Evolutionary conservation across 2,797 vertebrate species (phyloP).

Genomic region (Triplophysa yarkandensis): DNA sequence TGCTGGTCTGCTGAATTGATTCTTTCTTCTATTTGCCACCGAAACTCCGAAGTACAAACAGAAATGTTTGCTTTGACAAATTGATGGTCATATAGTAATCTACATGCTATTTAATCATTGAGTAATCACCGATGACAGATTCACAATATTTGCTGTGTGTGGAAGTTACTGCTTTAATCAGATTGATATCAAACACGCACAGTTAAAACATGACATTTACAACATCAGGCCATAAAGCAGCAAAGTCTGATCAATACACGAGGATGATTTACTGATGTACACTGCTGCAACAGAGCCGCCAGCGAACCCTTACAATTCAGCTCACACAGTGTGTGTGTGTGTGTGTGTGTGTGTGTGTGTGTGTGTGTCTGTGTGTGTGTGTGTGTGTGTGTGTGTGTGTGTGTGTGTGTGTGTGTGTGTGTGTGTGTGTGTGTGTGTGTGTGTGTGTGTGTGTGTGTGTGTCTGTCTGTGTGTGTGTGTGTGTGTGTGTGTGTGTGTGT

Average conservation of each 20-base stretch:
- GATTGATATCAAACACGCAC: conserved; percentile 66
- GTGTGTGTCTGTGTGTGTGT: background rate
- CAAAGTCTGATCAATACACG: conserved; percentile 78
- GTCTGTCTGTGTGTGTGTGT: background rate
- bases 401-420: background rate
- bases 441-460: conserved; percentile 3
- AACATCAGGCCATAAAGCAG: conserved; percentile 80
- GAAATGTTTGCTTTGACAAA: conserved; percentile 69
- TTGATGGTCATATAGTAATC: conserved; percentile 72
- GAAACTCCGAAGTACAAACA: conserved; percentile 59
- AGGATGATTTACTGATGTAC: conserved; percentile 74
- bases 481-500: conserved; percentile 10
- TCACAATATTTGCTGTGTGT: conserved; percentile 69
- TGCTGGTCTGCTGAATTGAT: conserved; percentile 29
- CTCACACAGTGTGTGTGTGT: background rate
- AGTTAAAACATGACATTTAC: conserved; percentile 84
- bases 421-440: background rate
- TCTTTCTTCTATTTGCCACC: conserved; percentile 20
- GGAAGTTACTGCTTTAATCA: conserved; percentile 76
- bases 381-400: background rate
- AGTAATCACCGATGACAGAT: conserved; percentile 72
- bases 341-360: background rate
- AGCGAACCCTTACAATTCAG: background rate
- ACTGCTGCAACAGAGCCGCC: conserved; percentile 67
- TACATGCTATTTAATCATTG: conserved; percentile 74